Percentiles rank a stretch among this genome's conserved stretches.
Conservation (phyloP, 2,113 vertebrate species). For the Anser brachyrhynchus region DNA sequence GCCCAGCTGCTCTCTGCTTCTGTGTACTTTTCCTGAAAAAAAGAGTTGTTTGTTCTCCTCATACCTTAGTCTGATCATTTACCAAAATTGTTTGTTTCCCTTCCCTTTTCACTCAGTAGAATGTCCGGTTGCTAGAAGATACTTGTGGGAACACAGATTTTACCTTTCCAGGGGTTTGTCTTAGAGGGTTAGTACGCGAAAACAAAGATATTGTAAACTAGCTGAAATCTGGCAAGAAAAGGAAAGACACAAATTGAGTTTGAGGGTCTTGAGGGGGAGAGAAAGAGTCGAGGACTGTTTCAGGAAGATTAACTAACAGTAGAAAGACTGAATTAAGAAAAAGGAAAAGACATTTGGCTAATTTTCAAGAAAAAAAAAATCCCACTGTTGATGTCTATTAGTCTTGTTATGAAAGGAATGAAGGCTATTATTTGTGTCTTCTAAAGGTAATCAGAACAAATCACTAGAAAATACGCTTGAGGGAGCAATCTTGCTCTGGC, state of each 20-base stretch:
- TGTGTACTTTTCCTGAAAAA: neutral
- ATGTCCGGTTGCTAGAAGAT: neutral
- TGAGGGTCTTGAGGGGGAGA: neutral
- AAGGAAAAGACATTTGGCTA: slow-evolving; percentile 1
- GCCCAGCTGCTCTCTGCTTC: neutral
- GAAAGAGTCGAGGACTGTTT: neutral
- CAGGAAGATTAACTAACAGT: slow-evolving; percentile 27
- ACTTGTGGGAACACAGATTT: neutral
- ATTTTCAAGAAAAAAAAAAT: slow-evolving; percentile 11
- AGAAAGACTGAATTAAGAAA: neutral
- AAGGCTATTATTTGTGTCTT: slow-evolving; percentile 36
- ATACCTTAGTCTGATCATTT: neutral
- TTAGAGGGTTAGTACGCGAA: neutral
- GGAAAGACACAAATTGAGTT: neutral
- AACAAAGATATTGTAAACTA: neutral
- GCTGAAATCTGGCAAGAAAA: neutral
- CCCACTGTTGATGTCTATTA: slow-evolving; percentile 19
- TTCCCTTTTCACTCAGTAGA: neutral
- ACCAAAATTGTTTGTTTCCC: neutral
- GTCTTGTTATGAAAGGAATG: slow-evolving; percentile 18
- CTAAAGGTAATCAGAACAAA: slow-evolving; percentile 52
- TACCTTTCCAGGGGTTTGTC: neutral
- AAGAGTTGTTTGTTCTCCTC: neutral
- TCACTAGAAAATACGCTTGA: slow-evolving; percentile 23
- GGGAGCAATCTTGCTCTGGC: slow-evolving; percentile 13